A percentile compares a stretch with the other conserved stretches of the same genome.
phyloP scores from a whole-genome alignment of 35 echinoderm and acorn worm species.

The Nesometra sesokonis region DNA sequence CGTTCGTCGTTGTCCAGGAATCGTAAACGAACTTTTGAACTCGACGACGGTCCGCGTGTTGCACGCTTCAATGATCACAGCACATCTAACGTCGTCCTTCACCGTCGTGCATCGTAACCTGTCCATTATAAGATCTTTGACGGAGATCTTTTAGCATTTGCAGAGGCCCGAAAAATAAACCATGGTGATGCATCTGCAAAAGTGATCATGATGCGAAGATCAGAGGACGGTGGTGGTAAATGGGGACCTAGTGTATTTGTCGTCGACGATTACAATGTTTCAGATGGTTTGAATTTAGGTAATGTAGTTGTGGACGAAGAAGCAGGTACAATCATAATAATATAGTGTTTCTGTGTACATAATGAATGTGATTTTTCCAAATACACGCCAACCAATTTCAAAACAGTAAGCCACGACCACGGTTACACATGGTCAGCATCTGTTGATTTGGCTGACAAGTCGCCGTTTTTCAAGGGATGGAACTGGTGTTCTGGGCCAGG shows the following conservation, averaged over 20 bases:
- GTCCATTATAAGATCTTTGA: too few species aligned
- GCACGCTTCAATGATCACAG: too few species aligned
- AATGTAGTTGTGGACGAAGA: slow-evolving; percentile 37
- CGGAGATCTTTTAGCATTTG: not conserved
- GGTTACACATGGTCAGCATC: slow-evolving; percentile 55
- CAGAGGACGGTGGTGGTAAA: slow-evolving; percentile 14
- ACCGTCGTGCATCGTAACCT: too few species aligned
- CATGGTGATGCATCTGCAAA: slow-evolving; percentile 7
- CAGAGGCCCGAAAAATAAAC: not conserved
- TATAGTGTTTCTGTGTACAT: slow-evolving; percentile 64
- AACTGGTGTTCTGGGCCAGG: slow-evolving; percentile 65
- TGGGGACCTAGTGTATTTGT: slow-evolving; percentile 34
- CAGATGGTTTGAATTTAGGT: slow-evolving; percentile 72
- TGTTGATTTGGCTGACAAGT: slow-evolving; percentile 31
- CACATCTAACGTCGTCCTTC: too few species aligned
- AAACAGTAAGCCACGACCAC: slow-evolving; percentile 30
- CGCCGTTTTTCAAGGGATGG: slow-evolving; percentile 20
- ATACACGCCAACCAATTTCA: not conserved
- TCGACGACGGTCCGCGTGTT: too few species aligned
- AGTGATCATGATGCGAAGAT: slow-evolving; percentile 11
- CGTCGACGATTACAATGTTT: slow-evolving; percentile 31
- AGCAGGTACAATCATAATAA: slow-evolving; percentile 40
- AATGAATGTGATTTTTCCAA: not conserved
- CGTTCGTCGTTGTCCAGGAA: too few species aligned
- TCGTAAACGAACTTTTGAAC: too few species aligned